Percentiles rank a stretch among this genome's conserved stretches.
These are phyloP conservation scores for Acleris emargana DNA, from an alignment of 2,888 invertebrate species.

Conservation along the genomic window DNA sequence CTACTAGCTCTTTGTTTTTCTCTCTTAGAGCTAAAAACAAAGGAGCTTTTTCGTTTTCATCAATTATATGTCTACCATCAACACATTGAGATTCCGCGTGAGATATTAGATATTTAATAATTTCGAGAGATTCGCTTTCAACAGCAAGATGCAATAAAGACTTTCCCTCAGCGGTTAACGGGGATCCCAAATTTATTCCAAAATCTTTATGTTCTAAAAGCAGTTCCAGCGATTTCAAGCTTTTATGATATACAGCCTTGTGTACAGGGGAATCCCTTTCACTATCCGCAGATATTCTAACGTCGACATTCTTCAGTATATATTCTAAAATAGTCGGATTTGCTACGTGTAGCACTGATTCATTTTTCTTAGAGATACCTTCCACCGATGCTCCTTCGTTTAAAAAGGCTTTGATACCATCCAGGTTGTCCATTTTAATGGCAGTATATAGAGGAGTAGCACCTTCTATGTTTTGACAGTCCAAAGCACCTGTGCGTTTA, in stretches of 20 bases:
- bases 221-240: background rate
- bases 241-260: background rate
- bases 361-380: background rate
- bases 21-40: background rate
- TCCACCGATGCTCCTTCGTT: background rate
- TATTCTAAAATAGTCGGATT: background rate
- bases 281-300: background rate
- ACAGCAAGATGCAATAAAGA: slow-evolving; percentile 1
- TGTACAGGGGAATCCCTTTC: background rate
- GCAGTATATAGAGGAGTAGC: background rate
- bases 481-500: too few relatives aligned
- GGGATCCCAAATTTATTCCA: background rate
- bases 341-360: slow-evolving; percentile 1
- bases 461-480: too few relatives aligned
- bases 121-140: too few relatives aligned
- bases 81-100: too few relatives aligned
- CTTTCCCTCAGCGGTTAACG: background rate
- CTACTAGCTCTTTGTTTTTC: background rate
- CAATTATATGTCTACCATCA: too few relatives aligned
- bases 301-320: slow-evolving; percentile 3
- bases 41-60: background rate
- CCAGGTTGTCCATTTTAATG: background rate
- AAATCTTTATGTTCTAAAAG: background rate
- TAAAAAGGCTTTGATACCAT: background rate
- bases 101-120: background rate